Evolutionary conservation across 1,140 invertebrate genomes (phyloP), one percentile per base, ranked within the genome.

Genomic region (Lineus longissimus): DNA sequence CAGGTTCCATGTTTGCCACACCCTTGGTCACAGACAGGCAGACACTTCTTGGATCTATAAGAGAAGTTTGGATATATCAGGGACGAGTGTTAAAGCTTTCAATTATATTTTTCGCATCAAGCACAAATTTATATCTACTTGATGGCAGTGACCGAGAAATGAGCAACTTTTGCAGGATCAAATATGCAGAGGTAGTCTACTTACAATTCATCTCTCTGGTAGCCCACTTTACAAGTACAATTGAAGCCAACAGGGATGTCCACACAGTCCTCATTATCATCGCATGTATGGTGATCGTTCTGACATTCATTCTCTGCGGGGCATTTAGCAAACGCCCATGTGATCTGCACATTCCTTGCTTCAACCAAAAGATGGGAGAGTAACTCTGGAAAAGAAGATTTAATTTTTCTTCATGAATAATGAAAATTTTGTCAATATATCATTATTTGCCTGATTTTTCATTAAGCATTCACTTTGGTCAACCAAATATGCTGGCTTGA

Each of bases 271-370:
- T 97, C 91, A 22, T 91, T 94, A 31, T 88, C 85, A 76, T 94
- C 88, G 80, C 95, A 97, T 29, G 88, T 91, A 74, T 97, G 94
- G 80, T 97, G 94, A 13, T 87, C 86, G 78, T 97, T 97, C 27
- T 84, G 76, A 77, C 95, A 98, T 81, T 98, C 95, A 78, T 98
- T 91, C 83, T 98, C 95, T 0, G 89, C 87, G 1, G 94, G 94
- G 80, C 94, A 96, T 36, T 86, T 85, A 0, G 90, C 86, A 72
- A 94, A 97, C 66, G 93, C 86, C 93, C 94, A 97, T 15, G 67
- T 55, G 11, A 71, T 68, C 41, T 61, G 47, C 4, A 36, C 33
- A 36, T 15, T 36, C 15, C 33, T 4, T 4, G 33, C 33, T 7
- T 36, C 33, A 15, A 36, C 15, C 6, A 36, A 15, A 7, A 36